These are phyloP conservation scores for Heliconius nattereri DNA, from an alignment of 1,140 invertebrate genomes.

Conservation along the genomic window DNA sequence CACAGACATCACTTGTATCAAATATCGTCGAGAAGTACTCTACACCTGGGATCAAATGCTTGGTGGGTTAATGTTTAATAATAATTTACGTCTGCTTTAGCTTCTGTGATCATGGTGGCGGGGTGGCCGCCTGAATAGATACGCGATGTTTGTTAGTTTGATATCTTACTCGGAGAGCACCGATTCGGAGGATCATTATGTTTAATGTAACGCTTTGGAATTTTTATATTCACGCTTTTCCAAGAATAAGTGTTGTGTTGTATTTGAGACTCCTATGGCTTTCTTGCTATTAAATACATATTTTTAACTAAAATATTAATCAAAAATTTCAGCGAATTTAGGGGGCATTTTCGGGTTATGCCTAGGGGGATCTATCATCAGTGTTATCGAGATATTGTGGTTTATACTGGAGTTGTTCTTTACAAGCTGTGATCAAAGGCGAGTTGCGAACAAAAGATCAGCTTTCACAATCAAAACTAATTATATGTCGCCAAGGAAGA, in stretches of 20 bases:
- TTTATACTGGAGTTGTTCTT: slow-evolving; percentile 27
- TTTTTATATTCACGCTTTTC: no score
- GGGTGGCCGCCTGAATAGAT: no score
- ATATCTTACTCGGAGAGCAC: no score
- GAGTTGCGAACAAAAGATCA: slow-evolving; percentile 13
- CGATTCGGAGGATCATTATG: no score
- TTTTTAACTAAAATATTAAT: neutral
- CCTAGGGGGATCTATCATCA: slow-evolving; percentile 67
- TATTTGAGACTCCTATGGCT: no score
- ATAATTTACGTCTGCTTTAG: no score
- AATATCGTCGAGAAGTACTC: slow-evolving; percentile 67
- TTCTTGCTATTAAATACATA: neutral
- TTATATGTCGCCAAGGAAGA: neutral
- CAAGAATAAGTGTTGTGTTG: no score
- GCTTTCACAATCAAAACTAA: slow-evolving; percentile 25
- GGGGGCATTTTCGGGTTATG: slow-evolving; percentile 63
- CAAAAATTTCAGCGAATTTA: slow-evolving; percentile 69
- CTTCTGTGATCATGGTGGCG: no score
- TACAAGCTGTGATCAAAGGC: slow-evolving; percentile 24
- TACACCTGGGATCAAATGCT: slow-evolving; percentile 76
- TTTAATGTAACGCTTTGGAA: no score
- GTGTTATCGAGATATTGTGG: slow-evolving; percentile 70
- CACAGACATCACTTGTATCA: slow-evolving; percentile 62
- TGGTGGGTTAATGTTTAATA: slow-evolving; percentile 46
- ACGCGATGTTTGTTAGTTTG: no score